Conservation (phyloP, 1,140 invertebrate species). For the Nasonia giraulti region DNA sequence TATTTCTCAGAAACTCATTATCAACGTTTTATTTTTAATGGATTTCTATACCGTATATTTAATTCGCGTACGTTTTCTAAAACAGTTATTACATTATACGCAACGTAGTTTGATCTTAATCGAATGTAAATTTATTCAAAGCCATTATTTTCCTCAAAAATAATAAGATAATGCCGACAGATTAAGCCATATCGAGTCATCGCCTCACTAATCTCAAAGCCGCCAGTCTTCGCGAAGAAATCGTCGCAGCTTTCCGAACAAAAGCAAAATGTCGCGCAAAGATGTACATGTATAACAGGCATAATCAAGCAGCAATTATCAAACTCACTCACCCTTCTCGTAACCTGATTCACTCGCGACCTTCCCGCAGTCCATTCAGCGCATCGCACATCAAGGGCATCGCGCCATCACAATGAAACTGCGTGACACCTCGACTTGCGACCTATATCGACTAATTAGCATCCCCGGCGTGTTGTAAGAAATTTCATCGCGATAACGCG, state of each 20-base stretch:
- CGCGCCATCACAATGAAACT: neutral
- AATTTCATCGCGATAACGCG: neutral
- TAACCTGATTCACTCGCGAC: neutral
- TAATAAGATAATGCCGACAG: neutral
- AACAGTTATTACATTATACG: no score
- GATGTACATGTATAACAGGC: no score
- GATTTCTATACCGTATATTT: no score
- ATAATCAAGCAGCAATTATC: neutral
- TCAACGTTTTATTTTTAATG: no score
- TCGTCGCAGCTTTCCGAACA: no score
- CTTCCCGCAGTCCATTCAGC: neutral
- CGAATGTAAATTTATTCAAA: neutral
- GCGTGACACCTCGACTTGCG: neutral
- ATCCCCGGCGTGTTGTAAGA: conserved; percentile 49
- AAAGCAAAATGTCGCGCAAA: neutral
- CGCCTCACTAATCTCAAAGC: no score
- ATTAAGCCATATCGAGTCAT: neutral
- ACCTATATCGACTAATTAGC: conserved; percentile 65
- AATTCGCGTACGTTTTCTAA: no score
- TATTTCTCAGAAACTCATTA: no score
- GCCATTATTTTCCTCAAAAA: neutral
- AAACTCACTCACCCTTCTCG: neutral
- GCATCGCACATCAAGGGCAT: neutral
- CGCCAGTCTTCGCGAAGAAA: no score
- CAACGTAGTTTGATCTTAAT: neutral